Conservation (phyloP, 2,888 invertebrate genomes). For the Oscheius sp. region DNA sequence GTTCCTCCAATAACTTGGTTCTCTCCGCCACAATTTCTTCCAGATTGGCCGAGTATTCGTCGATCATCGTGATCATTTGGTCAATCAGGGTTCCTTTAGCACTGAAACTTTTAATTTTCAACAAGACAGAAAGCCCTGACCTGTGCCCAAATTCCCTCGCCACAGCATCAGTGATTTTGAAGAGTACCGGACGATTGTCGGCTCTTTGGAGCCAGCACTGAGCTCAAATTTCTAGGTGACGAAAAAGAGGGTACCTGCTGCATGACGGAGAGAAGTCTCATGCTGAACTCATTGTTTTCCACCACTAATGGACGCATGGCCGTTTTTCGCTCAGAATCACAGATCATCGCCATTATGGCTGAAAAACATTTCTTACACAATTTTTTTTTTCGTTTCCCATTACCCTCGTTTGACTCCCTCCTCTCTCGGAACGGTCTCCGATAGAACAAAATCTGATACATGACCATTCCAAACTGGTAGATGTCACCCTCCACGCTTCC, state of each 20-base stretch:
- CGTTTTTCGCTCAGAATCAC: conserved; percentile 15
- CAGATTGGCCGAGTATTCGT: conserved; percentile 60
- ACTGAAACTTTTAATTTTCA: conserved; percentile 36
- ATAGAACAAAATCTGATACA: conserved; percentile 58
- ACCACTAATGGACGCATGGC: conserved; percentile 48
- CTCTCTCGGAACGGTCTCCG: conserved; percentile 54
- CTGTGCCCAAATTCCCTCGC: conserved; percentile 57
- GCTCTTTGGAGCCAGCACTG: conserved; percentile 52
- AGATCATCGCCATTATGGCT: conserved; percentile 26
- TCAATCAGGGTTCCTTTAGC: conserved; percentile 59
- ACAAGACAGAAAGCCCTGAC: conserved; percentile 33
- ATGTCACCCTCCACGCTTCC: conserved; percentile 41
- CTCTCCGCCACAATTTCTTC: conserved; percentile 59
- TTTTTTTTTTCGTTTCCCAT: too few species aligned
- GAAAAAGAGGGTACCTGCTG: conserved; percentile 42
- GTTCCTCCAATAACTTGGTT: conserved; percentile 51
- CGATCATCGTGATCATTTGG: conserved; percentile 63
- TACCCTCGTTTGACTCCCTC: conserved; percentile 44
- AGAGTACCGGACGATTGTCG: conserved; percentile 46
- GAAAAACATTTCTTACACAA: conserved; percentile 12
- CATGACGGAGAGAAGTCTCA: conserved; percentile 52
- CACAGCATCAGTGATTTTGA: conserved; percentile 56
- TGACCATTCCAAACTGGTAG: conserved; percentile 59
- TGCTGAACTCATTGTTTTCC: conserved; percentile 45
- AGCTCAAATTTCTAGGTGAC: not conserved